Base-by-base conservation (phyloP, 2,797 vertebrate species). In the Urosaurus nigricauda region DNA sequence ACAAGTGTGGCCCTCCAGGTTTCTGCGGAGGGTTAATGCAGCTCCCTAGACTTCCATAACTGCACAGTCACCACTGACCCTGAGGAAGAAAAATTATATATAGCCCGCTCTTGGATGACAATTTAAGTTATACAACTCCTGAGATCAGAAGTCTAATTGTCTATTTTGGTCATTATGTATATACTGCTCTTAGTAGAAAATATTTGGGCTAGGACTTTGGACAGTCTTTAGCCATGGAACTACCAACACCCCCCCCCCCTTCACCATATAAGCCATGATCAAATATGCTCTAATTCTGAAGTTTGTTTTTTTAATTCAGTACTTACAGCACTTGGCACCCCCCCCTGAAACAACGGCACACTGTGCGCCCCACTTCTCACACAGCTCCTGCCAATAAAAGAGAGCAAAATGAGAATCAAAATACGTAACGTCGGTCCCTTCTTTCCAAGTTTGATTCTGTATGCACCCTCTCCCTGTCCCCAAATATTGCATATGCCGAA, bases 271-370 rank as follows among this genome's bases (percentile, higher is more conserved):
- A 51, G 4, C 9, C 2, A 9, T n/a, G 19, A 21, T 26, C 14
- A 16, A 16, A 71, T 11, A 40, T 35, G 51, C 21, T 87, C 24
- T 58, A 65, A 26, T 65, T 65, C 63, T 9, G 63, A 65, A 65
- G 63, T 65, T 3, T 56, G 7, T 53, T 58, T 58, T 58, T 58
- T 58, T 58, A 17, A 79, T 91, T 87, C 51, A 85, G 84, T 91
- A 95, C 86, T 93, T 91, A 92, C 71, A 71, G 79, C 90, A 90
- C 91, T 94, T 80, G 94, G 92, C 90, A 77, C 63, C 85, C 92
- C 63, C 85, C 92, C 93, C 92, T 93, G 88, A 92, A 96, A 96
- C 73, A 96, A 93, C n/a, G 92, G 92, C 79, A 89, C 86, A 68
- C 91, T 93, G 81, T 95, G 93, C 85, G 92, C 86, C 56, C 91